These are phyloP conservation scores for Cervus canadensis DNA, from an alignment of 2,113 vertebrate genomes.

Conservation along the genomic window DNA sequence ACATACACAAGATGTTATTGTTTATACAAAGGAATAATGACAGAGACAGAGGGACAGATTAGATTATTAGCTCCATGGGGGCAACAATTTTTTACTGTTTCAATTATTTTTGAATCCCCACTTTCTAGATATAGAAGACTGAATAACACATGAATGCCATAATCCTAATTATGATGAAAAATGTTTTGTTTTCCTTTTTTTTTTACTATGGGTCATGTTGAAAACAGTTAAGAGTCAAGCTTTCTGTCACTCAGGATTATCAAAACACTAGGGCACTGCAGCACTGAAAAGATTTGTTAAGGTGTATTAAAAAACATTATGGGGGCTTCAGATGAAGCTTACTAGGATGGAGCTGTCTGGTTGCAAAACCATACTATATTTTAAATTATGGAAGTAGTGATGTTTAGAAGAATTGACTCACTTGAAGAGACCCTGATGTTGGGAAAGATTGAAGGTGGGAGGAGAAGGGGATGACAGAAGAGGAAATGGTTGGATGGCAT, in stretches of 20 bases:
- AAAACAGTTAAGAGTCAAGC: background rate
- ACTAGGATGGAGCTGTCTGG: background rate
- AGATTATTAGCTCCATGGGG: background rate
- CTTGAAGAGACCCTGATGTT: background rate
- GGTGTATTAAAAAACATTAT: background rate
- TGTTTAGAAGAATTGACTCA: background rate
- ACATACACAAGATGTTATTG: background rate
- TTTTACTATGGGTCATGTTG: background rate
- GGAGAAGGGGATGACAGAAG: background rate
- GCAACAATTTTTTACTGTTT: background rate
- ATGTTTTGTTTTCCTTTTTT: background rate
- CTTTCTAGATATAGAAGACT: background rate
- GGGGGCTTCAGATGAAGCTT: background rate
- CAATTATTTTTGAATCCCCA: background rate
- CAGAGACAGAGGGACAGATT: background rate
- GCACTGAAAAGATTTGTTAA: background rate
- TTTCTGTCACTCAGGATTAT: background rate
- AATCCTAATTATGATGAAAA: background rate
- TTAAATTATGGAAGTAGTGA: background rate
- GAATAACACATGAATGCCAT: background rate
- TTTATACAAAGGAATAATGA: background rate
- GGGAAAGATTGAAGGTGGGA: background rate
- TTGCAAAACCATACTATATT: background rate
- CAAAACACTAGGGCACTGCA: background rate
- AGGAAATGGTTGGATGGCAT: background rate